phyloP scores from a whole-genome alignment of 2,797 vertebrate genomes.

The Leuciscus waleckii region DNA sequence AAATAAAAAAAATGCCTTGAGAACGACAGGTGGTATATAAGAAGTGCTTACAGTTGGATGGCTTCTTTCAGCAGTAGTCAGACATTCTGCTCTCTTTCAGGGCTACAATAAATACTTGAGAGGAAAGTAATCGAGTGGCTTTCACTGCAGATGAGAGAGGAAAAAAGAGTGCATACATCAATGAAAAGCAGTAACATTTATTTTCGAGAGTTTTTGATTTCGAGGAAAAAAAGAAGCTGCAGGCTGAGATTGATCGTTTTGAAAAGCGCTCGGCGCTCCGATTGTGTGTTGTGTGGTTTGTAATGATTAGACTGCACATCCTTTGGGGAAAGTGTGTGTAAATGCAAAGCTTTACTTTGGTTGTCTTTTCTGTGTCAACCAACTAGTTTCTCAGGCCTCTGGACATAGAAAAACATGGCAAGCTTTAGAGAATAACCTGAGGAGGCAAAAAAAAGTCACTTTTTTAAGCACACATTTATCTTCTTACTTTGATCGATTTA shows the following conservation, averaged over 20 bases:
- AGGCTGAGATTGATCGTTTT: not conserved
- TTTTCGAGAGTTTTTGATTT: constrained; percentile 8
- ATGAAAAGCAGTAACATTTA: not conserved
- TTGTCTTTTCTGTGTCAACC: not conserved
- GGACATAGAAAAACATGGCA: not conserved
- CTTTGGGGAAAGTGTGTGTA: not conserved
- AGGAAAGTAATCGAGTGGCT: constrained; percentile 22
- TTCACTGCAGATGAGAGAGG: constrained; percentile 7
- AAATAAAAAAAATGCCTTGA: constrained; percentile 69
- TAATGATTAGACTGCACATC: not conserved
- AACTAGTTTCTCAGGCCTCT: not conserved
- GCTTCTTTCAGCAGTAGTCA: not conserved
- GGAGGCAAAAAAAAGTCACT: not conserved
- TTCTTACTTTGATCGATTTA: not conserved
- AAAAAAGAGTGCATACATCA: not conserved
- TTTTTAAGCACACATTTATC: not conserved
- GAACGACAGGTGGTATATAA: constrained; percentile 25
- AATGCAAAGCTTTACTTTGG: not conserved
- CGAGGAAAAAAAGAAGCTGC: not conserved
- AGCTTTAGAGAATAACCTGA: not conserved
- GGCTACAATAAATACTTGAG: not conserved
- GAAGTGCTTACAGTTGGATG: not conserved
- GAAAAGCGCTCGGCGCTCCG: not conserved
- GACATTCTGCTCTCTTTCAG: not conserved
- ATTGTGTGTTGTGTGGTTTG: not conserved